phyloP scores from a whole-genome alignment of 2,113 vertebrate genomes.

The Microcebus griseorufus region DNA sequence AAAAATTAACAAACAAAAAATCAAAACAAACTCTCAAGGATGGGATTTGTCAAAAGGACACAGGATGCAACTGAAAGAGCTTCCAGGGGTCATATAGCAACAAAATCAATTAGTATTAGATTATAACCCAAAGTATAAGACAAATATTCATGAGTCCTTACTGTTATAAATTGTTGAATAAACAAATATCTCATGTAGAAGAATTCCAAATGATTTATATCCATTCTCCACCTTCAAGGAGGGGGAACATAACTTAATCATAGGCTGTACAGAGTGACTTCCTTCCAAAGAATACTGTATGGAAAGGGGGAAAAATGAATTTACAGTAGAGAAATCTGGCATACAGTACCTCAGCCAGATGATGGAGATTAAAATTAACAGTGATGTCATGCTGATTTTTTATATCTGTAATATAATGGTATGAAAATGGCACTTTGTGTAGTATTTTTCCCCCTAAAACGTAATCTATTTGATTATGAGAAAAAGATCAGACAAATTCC shows the following conservation, averaged over 20 bases:
- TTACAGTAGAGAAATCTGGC: not conserved
- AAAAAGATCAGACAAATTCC: not conserved
- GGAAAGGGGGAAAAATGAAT: not conserved
- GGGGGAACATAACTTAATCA: not conserved
- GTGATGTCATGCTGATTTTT: not conserved
- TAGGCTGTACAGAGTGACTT: not conserved
- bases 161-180: not conserved
- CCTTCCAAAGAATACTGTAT: not conserved
- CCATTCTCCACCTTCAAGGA: not conserved
- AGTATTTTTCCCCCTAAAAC: not conserved
- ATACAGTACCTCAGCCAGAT: not conserved
- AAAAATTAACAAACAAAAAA: not conserved
- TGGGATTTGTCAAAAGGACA: not conserved
- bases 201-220: not conserved
- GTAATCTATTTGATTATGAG: not conserved
- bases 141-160: not conserved
- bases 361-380: not conserved
- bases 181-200: not conserved
- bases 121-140: not conserved
- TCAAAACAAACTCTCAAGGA: not conserved
- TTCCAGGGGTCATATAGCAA: not conserved
- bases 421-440: not conserved
- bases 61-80: not conserved
- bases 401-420: not conserved
- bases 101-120: not conserved